Evolutionary conservation across 2,113 vertebrate species (phyloP), one percentile per base, ranked within the genome.

Genomic region (Sphaerodactylus townsendi): DNA sequence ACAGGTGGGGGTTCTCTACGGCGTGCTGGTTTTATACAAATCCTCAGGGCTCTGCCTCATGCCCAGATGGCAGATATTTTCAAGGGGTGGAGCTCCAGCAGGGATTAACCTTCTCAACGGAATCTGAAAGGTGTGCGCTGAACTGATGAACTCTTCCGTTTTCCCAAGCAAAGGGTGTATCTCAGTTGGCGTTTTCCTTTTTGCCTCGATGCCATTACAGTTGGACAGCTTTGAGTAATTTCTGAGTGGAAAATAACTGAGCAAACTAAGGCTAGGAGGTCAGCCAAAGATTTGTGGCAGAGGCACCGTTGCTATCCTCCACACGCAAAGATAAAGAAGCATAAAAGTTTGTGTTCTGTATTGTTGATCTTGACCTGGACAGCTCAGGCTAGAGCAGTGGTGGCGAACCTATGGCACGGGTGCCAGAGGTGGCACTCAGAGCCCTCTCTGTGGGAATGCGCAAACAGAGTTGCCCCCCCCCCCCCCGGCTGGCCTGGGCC

Each of bases 11-110:
- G 1, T 76, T 82, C 48, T 85, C 81, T 48, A 76, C 30, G 66
- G 23, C 65, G 62, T 28, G 75, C 66, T 50, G 46, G 11, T 69
- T 92, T 94, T 94, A 94, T 94, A 91, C 0, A 0, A 37, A n/a
- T 78, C 53, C 88, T 25, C 65, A 46, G 17, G 86, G 82, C 82
- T 69, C 86, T 76, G 79, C 79, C 13, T 30, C 68, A 72, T 77
- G 44, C 33, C 88, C 85, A 87, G 48, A 39, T 71, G 84, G 84
- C 35, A 82, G 86, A 90, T 48, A 85, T 82, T 71, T 89, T n/a
- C 23, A 39, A 78, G 87, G 84, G 93, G 94, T 83, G 93, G 93
- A 81, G 94, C 79, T 30, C 15, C 76, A 30, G 9, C 39, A 50
- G 46, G 41, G 41, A 41, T 73, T 41, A 79, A 17, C 6, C 14